Conservation (phyloP, 2,113 vertebrate species). For the Corythornis madagascariensis region DNA sequence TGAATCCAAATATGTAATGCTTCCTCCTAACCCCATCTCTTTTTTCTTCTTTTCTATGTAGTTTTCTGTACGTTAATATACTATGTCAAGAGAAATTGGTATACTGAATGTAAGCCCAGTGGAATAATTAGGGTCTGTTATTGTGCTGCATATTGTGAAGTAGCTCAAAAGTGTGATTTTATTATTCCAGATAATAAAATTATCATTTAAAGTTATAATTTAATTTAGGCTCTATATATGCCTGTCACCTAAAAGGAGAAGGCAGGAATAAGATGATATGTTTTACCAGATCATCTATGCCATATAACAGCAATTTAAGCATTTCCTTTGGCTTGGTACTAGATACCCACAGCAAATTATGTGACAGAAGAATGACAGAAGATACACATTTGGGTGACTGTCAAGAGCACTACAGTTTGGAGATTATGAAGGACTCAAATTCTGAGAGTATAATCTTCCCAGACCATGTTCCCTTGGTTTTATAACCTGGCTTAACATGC, state of each 20-base stretch:
- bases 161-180: neutral
- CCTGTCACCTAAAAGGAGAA: neutral
- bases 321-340: neutral
- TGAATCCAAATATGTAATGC: neutral
- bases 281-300: neutral
- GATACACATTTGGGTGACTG: neutral
- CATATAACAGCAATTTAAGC: neutral
- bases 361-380: neutral
- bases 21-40: neutral
- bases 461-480: constrained; percentile 7
- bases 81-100: neutral
- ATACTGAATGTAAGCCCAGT: neutral
- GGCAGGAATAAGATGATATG: neutral
- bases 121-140: neutral
- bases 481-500: neutral
- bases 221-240: neutral
- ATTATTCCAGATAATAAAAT: neutral
- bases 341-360: neutral
- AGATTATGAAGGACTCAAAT: neutral
- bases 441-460: neutral
- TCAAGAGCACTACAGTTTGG: neutral
- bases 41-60: neutral
- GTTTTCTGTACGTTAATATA: neutral
- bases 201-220: neutral
- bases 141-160: neutral